Conservation (phyloP, 2,797 vertebrate genomes). For the Spheniscus humboldti region DNA sequence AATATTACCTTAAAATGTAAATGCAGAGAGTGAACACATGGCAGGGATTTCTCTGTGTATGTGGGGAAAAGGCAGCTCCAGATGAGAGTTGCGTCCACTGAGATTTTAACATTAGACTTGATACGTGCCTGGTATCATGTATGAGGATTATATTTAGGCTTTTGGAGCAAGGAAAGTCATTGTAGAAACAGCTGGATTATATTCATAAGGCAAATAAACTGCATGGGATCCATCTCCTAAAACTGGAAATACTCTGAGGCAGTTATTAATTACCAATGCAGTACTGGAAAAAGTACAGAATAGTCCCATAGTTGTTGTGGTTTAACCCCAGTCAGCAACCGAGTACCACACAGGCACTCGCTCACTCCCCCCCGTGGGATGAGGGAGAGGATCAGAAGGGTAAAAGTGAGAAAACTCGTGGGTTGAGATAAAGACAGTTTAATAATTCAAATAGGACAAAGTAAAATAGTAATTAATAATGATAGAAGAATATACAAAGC, state of each 20-base stretch:
- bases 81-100: background rate
- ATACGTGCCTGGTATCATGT: background rate
- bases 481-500: too few species aligned
- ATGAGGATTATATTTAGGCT: background rate
- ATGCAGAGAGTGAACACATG: background rate
- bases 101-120: background rate
- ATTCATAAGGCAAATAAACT: background rate
- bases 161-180: background rate
- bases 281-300: background rate
- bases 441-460: too few species aligned
- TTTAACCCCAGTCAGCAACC: too few species aligned
- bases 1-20: conserved; percentile 11
- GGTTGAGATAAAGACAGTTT: too few species aligned
- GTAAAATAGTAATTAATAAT: too few species aligned
- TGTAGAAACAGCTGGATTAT: background rate
- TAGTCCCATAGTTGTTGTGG: background rate
- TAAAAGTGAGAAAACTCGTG: too few species aligned
- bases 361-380: too few species aligned
- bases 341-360: too few species aligned
- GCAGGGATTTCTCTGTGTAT: background rate
- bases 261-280: background rate
- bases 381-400: too few species aligned
- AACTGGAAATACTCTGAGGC: background rate
- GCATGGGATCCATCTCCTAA: background rate
- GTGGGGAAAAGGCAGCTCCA: background rate